Evolutionary conservation across 2,888 invertebrate genomes (phyloP).

Genomic region (Drosophila nr. medialis): DNA sequence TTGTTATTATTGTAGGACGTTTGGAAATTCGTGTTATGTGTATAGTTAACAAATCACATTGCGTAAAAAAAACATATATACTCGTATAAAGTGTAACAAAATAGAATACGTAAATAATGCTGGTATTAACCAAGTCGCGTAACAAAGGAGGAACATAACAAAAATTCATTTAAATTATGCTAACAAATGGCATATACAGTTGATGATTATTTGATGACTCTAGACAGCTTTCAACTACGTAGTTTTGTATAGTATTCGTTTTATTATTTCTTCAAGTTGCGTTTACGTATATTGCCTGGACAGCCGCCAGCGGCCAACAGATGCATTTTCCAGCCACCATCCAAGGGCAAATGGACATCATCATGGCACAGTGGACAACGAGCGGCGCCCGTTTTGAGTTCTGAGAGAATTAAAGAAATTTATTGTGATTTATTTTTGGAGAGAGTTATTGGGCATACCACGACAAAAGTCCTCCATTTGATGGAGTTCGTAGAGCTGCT

Average conservation of each 20-base stretch:
- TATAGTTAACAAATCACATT: constrained; percentile 75
- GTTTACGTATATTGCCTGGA: constrained; percentile 84
- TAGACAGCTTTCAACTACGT: constrained; percentile 10
- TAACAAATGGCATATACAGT: constrained; percentile 42
- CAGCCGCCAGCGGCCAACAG: constrained; percentile 85
- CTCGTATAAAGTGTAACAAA: constrained; percentile 56
- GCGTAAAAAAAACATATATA: constrained; percentile 64
- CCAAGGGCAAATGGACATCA: constrained; percentile 90
- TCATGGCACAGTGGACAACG: constrained; percentile 94
- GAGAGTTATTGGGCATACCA: constrained; percentile 84
- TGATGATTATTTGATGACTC: constrained; percentile 38
- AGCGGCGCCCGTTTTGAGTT: constrained; percentile 87
- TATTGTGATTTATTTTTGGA: not conserved
- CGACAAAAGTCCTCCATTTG: constrained; percentile 87
- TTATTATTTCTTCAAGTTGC: constrained; percentile 66
- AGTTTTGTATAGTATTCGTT: constrained; percentile 1
- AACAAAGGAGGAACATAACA: constrained; percentile 65
- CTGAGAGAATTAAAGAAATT: constrained; percentile 29
- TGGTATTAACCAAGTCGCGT: constrained; percentile 41
- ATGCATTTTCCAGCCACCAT: constrained; percentile 92
- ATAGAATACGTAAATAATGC: constrained; percentile 40
- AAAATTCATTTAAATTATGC: constrained; percentile 57
- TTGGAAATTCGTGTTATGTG: constrained; percentile 68
- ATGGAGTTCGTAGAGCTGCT: constrained; percentile 88
- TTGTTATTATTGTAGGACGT: constrained; percentile 79